Conservation (phyloP, 2,888 invertebrate genomes). For the Serripes groenlandicus region DNA sequence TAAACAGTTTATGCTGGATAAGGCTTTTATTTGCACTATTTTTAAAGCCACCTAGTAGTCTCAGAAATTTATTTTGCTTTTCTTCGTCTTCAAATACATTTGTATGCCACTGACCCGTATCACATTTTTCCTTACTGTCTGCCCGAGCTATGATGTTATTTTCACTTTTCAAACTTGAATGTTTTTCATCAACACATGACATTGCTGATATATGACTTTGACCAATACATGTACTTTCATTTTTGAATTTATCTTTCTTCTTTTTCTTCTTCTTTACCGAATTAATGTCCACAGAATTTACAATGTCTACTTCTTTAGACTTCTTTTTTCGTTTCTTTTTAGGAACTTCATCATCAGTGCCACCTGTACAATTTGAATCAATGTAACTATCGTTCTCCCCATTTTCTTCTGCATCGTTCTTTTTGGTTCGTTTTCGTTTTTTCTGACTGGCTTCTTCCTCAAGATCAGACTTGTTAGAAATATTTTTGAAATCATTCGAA, state of each 20-base stretch:
- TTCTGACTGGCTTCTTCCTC: neutral
- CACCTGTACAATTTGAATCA: conserved; percentile 6
- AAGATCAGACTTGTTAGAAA: neutral
- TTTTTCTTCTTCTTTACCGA: conserved; percentile 43
- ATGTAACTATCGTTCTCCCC: neutral
- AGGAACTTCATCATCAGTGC: neutral
- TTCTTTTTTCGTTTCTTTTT: conserved; percentile 49
- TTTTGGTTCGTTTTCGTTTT: neutral
- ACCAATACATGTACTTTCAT: neutral
- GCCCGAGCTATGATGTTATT: neutral
- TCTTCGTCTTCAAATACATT: conserved; percentile 70
- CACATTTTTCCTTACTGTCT: neutral
- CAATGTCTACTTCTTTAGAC: conserved; percentile 7
- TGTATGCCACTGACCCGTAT: conserved; percentile 76
- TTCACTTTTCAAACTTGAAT: neutral
- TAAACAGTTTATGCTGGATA: conserved; percentile 38
- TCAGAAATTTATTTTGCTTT: conserved; percentile 78
- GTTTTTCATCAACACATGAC: neutral
- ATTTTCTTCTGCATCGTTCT: neutral
- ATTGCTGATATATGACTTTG: no score
- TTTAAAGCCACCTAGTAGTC: conserved; percentile 78
- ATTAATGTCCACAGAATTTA: neutral
- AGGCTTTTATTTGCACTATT: conserved; percentile 47
- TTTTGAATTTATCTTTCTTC: conserved; percentile 2
- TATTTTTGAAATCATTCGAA: neutral